Base-by-base conservation (phyloP, 2,113 vertebrate genomes). In the Thunnus thynnus region DNA sequence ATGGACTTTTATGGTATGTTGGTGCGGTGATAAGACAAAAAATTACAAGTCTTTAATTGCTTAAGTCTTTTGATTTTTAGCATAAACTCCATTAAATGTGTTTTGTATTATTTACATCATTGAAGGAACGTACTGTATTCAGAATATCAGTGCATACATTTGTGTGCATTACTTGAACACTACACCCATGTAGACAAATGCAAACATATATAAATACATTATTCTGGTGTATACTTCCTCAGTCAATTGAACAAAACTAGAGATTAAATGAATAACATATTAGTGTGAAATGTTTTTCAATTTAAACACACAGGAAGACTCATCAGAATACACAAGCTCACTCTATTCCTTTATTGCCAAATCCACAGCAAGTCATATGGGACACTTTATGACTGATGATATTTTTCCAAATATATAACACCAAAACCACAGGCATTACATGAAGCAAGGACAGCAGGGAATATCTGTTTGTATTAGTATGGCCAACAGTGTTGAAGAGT, bases 401-500 rank as follows among this genome's bases (percentile, higher is more conserved):
- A 51, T 72, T 41, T 50, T 47, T 54, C 22, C 2, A 16, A 54
- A 16, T 18, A 67, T 52, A 17, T 41, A 48, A 20, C 25, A 51
- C 6, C 18, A 27, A 44, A 61, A 36, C 55, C 25, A 27, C 60
- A 51, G 27, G 22, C 56, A 36, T 54, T 32, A 47, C 47, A 76
- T 48, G 41, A 25, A 20, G 48, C 0, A 0, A 47, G 13, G 5
- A 47, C 61, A 62, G 48, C 41, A n/a, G 41, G 57, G 27, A 3
- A 0, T 63, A 67, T 50, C 76, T 76, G 48, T 85, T 63, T 69
- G 36, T 36, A 13, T 77, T 57, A 3, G 63, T 27, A 2, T 4
- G 50, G 62, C 62, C 30, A 47, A 20, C 63, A 27, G 44, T 63
- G 62, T 61, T 44, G 67, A 68, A 72, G 46, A 72, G 14, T 50